Base-by-base conservation (phyloP, 2,113 vertebrate species). In the Zosterops lateralis region DNA sequence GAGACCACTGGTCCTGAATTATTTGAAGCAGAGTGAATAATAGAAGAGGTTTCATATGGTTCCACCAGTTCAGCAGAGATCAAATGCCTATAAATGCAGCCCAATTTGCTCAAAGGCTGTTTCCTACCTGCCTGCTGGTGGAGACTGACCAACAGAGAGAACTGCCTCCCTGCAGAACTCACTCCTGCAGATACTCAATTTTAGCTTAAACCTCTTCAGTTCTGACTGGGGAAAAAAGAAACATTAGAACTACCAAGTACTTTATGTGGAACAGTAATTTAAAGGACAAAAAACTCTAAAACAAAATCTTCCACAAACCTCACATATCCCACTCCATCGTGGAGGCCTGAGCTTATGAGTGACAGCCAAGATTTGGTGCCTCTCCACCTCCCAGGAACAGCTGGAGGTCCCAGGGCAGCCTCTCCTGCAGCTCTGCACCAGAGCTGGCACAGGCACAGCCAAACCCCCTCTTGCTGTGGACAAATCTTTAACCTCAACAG, bases 21-120 rank as follows among this genome's bases (percentile, higher is more conserved):
- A 94, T 96, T 91, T 94, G 95, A 92, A 90, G 89, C 51, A 93
- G 61, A 84, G 78, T 96, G 90, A 96, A 96, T 96, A 97, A 96
- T 87, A 90, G 84, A 97, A 90, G 48, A 94, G 75, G 54, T 66
- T 79, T 94, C 82, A 75, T 66, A 56, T 48, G 64, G 91, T 77
- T 96, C 79, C 82, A 75, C 68, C 84, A 34, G 84, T 83, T 78
- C 89, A 88, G 84, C 64, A 82, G 93, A 95, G 87, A 97, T 96
- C 93, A 96, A 96, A 94, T 75, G 67, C 70, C 89, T 75, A 29
- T 65, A 88, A 97, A 92, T 3, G 62, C 42, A 83, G 82, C 85
- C 67, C 95, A 92, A 58, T 93, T 95, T 92, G 79, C 90, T 93
- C 91, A 90, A 80, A 92, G 80, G 54, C n/a, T 3, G 3, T 38